phyloP scores from a whole-genome alignment of 1,140 invertebrate species.

The Platorchestia sp. region DNA sequence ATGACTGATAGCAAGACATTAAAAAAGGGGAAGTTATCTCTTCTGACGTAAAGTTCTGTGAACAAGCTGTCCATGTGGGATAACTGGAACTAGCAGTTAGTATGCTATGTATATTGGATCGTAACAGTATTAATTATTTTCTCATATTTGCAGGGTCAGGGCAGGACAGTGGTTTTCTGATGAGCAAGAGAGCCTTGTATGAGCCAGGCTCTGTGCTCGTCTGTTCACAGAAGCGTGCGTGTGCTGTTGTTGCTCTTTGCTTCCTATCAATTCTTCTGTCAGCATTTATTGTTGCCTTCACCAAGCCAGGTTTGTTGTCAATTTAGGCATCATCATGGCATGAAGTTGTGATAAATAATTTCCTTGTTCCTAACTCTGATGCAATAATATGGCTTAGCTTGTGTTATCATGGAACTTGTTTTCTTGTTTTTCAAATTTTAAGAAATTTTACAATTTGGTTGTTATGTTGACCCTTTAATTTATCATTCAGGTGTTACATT shows the following conservation, averaged over 20 bases:
- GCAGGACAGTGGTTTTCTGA: slow-evolving; percentile 77
- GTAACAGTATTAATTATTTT: slow-evolving; percentile 38
- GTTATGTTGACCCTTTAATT: neutral
- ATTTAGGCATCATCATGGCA: too few species aligned
- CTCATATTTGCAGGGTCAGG: slow-evolving; percentile 73
- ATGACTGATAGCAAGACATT: neutral
- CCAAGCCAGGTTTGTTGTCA: slow-evolving; percentile 77
- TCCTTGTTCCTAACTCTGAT: too few species aligned
- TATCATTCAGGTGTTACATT: neutral
- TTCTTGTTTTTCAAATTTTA: neutral
- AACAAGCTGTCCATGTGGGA: neutral
- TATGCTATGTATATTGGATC: neutral
- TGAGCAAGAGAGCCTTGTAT: slow-evolving; percentile 81
- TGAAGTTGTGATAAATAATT: too few species aligned
- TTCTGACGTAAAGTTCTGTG: neutral
- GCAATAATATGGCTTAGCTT: neutral
- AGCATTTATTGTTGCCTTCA: slow-evolving; percentile 90
- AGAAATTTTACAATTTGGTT: neutral
- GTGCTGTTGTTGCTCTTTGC: slow-evolving; percentile 83
- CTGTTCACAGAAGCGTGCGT: slow-evolving; percentile 87
- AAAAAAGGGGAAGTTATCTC: neutral
- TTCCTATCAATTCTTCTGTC: slow-evolving; percentile 84
- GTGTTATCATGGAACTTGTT: neutral
- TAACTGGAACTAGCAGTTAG: neutral
- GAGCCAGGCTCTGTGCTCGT: slow-evolving; percentile 84